Conservation (phyloP, 2,113 vertebrate species). For the Leuciscus idus region DNA sequence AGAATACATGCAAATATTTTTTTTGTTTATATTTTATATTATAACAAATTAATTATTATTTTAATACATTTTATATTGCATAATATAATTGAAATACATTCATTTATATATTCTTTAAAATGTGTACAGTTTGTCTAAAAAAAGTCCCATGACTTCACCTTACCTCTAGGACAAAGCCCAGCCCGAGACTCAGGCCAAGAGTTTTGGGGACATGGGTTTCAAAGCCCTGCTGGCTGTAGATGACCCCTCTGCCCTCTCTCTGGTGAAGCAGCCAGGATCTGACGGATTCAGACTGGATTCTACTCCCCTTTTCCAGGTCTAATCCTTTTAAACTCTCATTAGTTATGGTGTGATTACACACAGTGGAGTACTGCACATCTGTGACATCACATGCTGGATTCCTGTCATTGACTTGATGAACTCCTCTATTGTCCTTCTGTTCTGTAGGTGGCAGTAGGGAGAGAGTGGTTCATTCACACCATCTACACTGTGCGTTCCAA, state of each 20-base stretch:
- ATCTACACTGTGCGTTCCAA: slow-evolving; percentile 92
- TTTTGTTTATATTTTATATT: too few species aligned
- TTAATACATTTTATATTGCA: too few species aligned
- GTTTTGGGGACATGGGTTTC: slow-evolving; percentile 86
- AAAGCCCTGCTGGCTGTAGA: slow-evolving; percentile 88
- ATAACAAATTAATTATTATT: too few species aligned
- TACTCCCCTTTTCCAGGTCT: slow-evolving; percentile 89
- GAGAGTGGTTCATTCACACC: slow-evolving; percentile 94
- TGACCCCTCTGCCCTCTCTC: slow-evolving; percentile 83
- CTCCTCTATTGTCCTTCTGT: background rate
- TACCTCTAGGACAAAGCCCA: slow-evolving; percentile 87
- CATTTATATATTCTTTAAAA: background rate
- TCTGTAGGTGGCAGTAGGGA: slow-evolving; percentile 85
- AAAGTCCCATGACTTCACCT: slow-evolving; percentile 2
- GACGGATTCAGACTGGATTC: slow-evolving; percentile 94
- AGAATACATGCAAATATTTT: background rate
- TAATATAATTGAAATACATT: too few species aligned
- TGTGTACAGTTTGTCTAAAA: background rate
- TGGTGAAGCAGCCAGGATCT: slow-evolving; percentile 90
- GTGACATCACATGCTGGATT: background rate
- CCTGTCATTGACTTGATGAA: background rate
- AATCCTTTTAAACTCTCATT: slow-evolving; percentile 10
- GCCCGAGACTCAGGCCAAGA: slow-evolving; percentile 86
- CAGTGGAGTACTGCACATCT: background rate
- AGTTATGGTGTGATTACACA: background rate